phyloP scores from a whole-genome alignment of 92 coral and sea anemone genomes.

The Zoanthus gigantus region DNA sequence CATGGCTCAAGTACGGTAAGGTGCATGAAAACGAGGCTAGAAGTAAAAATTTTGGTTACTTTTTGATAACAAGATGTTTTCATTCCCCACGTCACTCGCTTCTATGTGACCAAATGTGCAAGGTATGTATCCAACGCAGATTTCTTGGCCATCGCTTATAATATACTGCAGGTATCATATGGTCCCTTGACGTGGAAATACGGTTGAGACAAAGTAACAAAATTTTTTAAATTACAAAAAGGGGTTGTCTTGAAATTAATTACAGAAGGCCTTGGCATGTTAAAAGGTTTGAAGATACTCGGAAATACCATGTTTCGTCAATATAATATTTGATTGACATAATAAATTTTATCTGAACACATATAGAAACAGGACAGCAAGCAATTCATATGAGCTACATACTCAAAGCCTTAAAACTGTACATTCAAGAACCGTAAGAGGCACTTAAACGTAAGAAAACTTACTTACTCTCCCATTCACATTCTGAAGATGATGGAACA shows the following conservation, averaged over 20 bases:
- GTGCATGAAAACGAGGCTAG: background rate
- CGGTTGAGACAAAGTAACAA: conserved; percentile 18
- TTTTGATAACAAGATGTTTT: background rate
- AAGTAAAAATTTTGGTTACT: background rate
- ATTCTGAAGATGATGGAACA: conserved; percentile 44
- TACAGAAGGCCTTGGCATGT: conserved; percentile 23
- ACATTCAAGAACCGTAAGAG: too few species aligned
- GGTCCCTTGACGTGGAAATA: conserved; percentile 22
- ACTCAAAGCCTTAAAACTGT: too few species aligned
- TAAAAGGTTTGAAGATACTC: background rate
- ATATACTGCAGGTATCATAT: background rate
- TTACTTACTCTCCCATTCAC: conserved; percentile 35
- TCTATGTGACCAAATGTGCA: background rate
- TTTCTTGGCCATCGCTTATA: background rate
- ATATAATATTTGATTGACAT: too few species aligned
- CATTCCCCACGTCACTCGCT: background rate
- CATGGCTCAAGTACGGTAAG: conserved; percentile 4
- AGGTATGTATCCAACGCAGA: background rate
- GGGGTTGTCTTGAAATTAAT: conserved; percentile 6
- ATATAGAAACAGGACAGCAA: too few species aligned
- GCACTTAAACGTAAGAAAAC: too few species aligned
- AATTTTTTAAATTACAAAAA: background rate
- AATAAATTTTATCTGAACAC: too few species aligned
- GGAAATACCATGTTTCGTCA: background rate
- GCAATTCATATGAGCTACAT: background rate